Evolutionary conservation across 2,113 vertebrate species (phyloP).

Genomic region (Cettia cetti): DNA sequence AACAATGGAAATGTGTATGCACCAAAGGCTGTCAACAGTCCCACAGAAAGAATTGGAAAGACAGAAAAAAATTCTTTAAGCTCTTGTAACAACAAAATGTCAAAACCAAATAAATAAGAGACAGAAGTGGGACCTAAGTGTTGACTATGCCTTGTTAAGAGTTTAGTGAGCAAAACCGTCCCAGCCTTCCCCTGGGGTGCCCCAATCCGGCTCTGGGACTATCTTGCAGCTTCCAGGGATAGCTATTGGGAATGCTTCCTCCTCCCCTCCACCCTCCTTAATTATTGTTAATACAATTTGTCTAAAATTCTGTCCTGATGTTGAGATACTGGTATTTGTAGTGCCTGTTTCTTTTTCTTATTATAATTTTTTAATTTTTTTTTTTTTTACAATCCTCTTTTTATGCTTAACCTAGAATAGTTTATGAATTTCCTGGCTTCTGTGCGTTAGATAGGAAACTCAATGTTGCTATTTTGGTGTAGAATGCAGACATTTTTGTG

Average conservation of each 20-base stretch:
- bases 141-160: not conserved
- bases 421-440: conserved; percentile 70
- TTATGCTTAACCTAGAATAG: conserved; percentile 42
- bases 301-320: conserved; percentile 5
- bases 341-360: not conserved
- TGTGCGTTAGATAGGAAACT: conserved; percentile 61
- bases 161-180: not conserved
- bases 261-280: not conserved
- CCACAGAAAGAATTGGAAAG: conserved; percentile 30
- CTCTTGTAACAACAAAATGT: conserved; percentile 44
- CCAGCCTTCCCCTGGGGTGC: not conserved
- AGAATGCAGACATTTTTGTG: conserved; percentile 34
- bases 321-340: not conserved
- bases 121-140: conserved; percentile 27
- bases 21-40: conserved; percentile 26
- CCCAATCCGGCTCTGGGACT: not conserved
- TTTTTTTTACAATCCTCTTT: not conserved
- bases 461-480: conserved; percentile 68
- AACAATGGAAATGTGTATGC: conserved; percentile 60
- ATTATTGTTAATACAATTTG: not conserved
- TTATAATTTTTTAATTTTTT: not conserved
- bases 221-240: not conserved
- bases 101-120: conserved; percentile 34
- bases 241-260: not conserved
- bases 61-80: conserved; percentile 26